These are phyloP conservation scores for Drosophila nigritarsus DNA, from an alignment of 2,888 invertebrate species.

Conservation along the genomic window DNA sequence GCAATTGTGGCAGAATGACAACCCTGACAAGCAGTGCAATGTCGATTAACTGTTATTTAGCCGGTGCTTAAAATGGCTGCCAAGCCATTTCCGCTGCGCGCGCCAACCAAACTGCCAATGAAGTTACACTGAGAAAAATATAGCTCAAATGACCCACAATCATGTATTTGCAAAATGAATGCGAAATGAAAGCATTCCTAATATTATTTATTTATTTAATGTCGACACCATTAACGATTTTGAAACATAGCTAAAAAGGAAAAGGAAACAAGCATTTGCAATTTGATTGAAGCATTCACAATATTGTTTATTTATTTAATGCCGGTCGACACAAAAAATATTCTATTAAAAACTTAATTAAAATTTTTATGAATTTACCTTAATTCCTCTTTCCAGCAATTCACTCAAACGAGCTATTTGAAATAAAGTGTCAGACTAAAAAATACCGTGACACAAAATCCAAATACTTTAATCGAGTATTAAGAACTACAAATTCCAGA, in stretches of 20 bases:
- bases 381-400: not conserved
- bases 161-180: not conserved
- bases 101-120: conserved; percentile 23
- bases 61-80: conserved; percentile 75
- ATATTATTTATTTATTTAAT: not conserved
- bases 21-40: conserved; percentile 66
- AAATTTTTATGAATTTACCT: no score
- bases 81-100: conserved; percentile 64
- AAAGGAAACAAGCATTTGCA: no score
- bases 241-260: no score
- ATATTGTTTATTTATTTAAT: no score
- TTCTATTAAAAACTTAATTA: not conserved
- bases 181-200: no score
- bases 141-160: not conserved
- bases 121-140: conserved; percentile 7
- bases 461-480: not conserved
- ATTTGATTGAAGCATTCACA: no score
- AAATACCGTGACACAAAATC: not conserved
- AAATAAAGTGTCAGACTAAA: not conserved
- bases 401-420: not conserved
- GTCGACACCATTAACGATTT: no score
- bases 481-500: not conserved
- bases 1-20: conserved; percentile 46
- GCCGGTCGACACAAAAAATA: no score
- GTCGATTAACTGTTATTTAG: conserved; percentile 80